Percentiles rank a stretch among this genome's conserved stretches.
phyloP scores from a whole-genome alignment of 2,113 vertebrate species.

The Pleuronectes platessa region DNA sequence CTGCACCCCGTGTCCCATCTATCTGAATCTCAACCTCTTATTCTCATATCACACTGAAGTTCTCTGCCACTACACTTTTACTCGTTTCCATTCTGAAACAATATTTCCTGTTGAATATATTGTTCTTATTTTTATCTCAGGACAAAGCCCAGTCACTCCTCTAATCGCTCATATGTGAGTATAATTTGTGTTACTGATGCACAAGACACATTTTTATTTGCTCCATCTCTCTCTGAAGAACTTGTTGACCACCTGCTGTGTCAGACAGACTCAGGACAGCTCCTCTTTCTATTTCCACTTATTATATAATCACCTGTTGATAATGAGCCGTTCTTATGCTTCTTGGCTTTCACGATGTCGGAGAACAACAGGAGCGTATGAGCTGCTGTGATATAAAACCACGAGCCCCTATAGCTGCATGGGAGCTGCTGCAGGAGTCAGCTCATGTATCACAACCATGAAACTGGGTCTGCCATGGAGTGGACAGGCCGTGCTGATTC shows the following conservation, averaged over 20 bases:
- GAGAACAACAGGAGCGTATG: not conserved
- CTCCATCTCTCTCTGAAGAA: conserved; percentile 9
- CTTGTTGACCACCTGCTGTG: conserved; percentile 33
- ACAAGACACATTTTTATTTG: not conserved
- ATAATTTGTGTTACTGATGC: not conserved
- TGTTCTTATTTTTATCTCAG: not conserved
- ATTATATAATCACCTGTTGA: conserved; percentile 36
- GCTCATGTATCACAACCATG: conserved; percentile 18
- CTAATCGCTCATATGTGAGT: not conserved
- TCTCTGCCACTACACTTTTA: not conserved
- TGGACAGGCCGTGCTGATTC: conserved; percentile 11
- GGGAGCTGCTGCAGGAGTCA: not conserved
- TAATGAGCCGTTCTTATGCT: conserved; percentile 16
- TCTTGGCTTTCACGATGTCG: not conserved
- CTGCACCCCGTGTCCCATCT: conserved; percentile 36
- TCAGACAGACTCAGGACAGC: conserved; percentile 8
- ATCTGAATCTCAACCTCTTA: conserved; percentile 28
- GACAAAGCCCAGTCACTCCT: not conserved
- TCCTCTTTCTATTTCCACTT: conserved; percentile 14
- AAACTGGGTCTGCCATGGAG: conserved; percentile 41
- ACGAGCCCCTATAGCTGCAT: not conserved
- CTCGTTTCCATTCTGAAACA: conserved; percentile 2
- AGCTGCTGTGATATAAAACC: not conserved
- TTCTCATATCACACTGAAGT: not conserved
- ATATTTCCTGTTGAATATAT: not conserved